Evolutionary conservation across 2,113 vertebrate genomes (phyloP), one percentile per base, ranked within the genome.

Genomic region (Zosterops lateralis): DNA sequence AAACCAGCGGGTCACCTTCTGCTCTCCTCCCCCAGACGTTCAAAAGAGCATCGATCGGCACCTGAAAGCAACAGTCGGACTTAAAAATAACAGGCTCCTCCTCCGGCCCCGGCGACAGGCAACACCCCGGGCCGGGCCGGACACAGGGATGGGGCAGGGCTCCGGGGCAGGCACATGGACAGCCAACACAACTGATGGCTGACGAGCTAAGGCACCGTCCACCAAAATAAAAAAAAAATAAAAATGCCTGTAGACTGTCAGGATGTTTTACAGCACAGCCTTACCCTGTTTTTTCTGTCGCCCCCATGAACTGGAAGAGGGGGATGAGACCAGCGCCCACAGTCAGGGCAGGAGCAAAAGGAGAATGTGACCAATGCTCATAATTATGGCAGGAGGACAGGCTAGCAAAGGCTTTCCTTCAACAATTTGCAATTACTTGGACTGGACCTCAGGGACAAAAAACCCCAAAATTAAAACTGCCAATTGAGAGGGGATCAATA

Each of bases 301-400:
- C 10, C 20, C 1, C 2, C 19, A 4, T 3, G 16, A n/a, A 79
- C 17, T 1, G 4, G 19, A 18, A 61, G 31, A 32, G 5, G 9
- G 29, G 53, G 45, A 36, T 0, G 0, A 2, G 3, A 56, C 14
- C 1, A 0, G 28, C 7, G 0, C 57, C 34, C 32, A n/a, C 3
- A 22, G 9, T 17, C 32, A 4, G 2, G 4, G 66, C 57, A 78
- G 48, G 29, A 72, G 54, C 32, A 3, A 2, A 28, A 73, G 6
- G 14, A 54, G 50, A 89, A 64, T 0, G 1, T 0, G 3, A 45
- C 29, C 5, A 3, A 6, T 16, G 36, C 12, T 64, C n/a, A 3
- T 12, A 36, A 57, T 57, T 34, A n/a, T 2, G 28, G 54, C 66
- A 79, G 28, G 57, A 72, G 65, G 57, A 54, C 1, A 22, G 20